These are phyloP conservation scores for Ploceus nigricollis DNA, from an alignment of 2,113 vertebrate genomes.

Conservation along the genomic window DNA sequence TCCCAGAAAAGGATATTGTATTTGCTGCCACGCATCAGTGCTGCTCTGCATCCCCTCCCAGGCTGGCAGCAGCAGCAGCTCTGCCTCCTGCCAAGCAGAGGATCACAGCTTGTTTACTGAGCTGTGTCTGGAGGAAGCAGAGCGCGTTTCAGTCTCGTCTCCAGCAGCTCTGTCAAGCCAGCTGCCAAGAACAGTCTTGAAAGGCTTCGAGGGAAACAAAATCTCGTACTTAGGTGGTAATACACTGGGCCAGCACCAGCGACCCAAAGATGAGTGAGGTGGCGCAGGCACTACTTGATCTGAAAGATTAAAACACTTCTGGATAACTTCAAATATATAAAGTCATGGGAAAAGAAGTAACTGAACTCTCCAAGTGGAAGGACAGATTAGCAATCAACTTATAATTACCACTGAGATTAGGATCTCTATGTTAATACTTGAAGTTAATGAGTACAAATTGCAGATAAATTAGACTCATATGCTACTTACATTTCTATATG, in stretches of 20 bases:
- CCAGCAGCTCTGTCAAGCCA: constrained; percentile 25
- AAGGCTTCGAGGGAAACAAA: background rate
- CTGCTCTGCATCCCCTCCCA: background rate
- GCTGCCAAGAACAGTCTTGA: constrained; percentile 32
- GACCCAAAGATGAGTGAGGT: background rate
- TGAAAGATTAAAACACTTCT: background rate
- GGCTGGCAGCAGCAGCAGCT: background rate
- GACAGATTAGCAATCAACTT: background rate
- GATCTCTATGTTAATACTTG: background rate
- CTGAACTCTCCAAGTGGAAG: background rate
- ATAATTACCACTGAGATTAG: background rate
- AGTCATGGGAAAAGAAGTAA: background rate
- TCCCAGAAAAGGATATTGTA: background rate
- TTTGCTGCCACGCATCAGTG: background rate
- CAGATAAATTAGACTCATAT: background rate
- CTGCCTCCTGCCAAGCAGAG: constrained; percentile 30
- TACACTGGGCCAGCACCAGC: background rate
- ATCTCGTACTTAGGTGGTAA: background rate
- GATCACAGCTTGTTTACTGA: constrained; percentile 11
- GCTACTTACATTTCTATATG: background rate
- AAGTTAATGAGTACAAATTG: constrained; percentile 23
- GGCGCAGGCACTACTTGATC: background rate
- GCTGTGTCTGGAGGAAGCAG: constrained; percentile 25
- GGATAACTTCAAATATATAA: background rate
- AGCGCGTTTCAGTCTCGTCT: background rate